Conservation (phyloP, 2,888 invertebrate genomes). For the Nebria brevicollis region DNA sequence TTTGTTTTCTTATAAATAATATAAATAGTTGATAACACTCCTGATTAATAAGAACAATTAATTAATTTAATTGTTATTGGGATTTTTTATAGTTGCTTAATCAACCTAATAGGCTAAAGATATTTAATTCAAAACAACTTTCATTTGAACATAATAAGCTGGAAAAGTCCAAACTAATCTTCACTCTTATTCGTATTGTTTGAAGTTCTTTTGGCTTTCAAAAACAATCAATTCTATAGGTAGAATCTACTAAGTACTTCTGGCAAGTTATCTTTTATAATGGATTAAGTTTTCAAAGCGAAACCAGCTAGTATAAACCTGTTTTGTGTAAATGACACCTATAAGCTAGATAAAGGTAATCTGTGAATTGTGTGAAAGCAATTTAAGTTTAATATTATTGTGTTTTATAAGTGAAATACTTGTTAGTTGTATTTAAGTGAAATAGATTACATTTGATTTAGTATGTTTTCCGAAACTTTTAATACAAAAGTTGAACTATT, state of each 20-base stretch:
- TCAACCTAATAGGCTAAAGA: background rate
- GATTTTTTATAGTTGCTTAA: no score
- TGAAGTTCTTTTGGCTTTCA: background rate
- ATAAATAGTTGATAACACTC: background rate
- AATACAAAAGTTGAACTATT: no score
- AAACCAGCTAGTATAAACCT: background rate
- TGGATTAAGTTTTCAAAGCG: background rate
- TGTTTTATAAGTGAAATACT: background rate
- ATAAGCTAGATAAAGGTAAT: background rate
- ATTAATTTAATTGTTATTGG: background rate
- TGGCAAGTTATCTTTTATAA: background rate
- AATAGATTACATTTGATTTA: background rate
- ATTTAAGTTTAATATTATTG: background rate
- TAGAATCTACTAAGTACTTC: background rate
- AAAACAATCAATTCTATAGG: background rate
- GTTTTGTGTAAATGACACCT: background rate
- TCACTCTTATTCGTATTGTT: background rate
- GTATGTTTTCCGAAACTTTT: no score
- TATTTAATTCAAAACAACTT: background rate
- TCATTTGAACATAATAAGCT: background rate
- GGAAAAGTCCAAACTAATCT: background rate
- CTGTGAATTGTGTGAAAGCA: background rate
- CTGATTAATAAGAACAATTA: background rate
- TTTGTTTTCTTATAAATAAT: background rate
- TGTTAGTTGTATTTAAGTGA: background rate